Percentiles rank a stretch among this genome's conserved stretches.
These are phyloP conservation scores for Fukomys damarensis DNA, from an alignment of 2,113 vertebrate genomes.

Conservation along the genomic window DNA sequence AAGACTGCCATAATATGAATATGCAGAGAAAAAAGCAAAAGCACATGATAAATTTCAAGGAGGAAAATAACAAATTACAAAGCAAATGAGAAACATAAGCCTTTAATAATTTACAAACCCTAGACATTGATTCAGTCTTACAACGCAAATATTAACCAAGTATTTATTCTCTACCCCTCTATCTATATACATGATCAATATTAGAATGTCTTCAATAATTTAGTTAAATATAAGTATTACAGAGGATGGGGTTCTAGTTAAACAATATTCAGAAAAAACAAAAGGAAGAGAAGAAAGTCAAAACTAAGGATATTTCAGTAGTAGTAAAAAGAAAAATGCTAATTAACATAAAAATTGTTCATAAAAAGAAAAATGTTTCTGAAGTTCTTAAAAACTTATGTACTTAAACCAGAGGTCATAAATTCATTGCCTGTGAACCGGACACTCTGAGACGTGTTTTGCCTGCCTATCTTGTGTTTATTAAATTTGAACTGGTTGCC, in stretches of 20 bases:
- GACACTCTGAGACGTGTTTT: background rate
- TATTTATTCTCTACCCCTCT: background rate
- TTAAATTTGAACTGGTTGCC: constrained; percentile 22
- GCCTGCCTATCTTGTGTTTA: background rate
- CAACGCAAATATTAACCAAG: background rate
- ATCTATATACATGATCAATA: background rate
- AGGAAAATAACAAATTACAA: constrained; percentile 39
- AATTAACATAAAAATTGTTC: constrained; percentile 7
- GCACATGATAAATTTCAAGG: constrained; percentile 50
- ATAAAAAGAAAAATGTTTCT: background rate
- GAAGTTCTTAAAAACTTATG: constrained; percentile 18
- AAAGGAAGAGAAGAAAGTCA: background rate
- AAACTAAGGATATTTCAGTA: constrained; percentile 2
- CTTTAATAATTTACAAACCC: constrained; percentile 29
- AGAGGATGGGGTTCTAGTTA: background rate
- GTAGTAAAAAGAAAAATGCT: background rate
- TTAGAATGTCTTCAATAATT: background rate
- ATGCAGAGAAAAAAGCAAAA: constrained; percentile 72
- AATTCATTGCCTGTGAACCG: background rate
- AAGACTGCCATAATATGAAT: constrained; percentile 71
- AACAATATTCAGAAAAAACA: constrained; percentile 14
- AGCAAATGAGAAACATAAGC: constrained; percentile 60
- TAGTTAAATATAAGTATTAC: background rate
- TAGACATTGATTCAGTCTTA: constrained; percentile 19
- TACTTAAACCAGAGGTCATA: background rate